Conservation (phyloP, 2,113 vertebrate species). For the Campylomormyrus numenius region DNA sequence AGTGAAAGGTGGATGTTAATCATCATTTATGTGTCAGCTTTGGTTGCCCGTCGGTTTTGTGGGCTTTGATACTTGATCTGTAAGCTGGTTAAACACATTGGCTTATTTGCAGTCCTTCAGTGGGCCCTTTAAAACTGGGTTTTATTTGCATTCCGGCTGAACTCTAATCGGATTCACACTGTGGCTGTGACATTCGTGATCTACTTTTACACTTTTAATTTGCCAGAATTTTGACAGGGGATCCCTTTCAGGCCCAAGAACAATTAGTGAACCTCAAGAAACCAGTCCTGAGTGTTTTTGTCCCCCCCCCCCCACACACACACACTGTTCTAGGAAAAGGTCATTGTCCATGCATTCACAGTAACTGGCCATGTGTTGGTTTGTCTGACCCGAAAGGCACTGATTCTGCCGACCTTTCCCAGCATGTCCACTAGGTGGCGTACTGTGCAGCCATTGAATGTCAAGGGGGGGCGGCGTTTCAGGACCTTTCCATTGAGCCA, state of each 20-base stretch:
- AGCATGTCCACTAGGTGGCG: constrained; percentile 3
- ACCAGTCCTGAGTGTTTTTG: not conserved
- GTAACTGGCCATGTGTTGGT: not conserved
- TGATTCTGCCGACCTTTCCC: not conserved
- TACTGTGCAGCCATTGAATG: not conserved
- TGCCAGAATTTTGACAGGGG: not conserved
- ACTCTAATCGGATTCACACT: not conserved
- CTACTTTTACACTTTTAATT: not conserved
- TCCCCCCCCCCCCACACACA: not conserved
- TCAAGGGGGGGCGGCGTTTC: not conserved
- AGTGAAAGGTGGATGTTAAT: not conserved
- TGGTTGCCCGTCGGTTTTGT: not conserved
- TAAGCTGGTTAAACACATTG: not conserved
- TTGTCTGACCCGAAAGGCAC: not conserved
- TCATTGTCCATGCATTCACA: not conserved
- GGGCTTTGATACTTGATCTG: not conserved
- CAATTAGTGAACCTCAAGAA: not conserved
- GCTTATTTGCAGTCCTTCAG: not conserved
- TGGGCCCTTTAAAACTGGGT: not conserved
- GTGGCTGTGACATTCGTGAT: not conserved
- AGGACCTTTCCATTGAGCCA: not conserved
- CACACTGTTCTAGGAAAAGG: not conserved
- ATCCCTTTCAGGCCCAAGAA: not conserved
- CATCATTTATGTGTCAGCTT: not conserved
- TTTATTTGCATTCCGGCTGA: not conserved